Percentiles rank a stretch among this genome's conserved stretches.
These are phyloP conservation scores for Reticulitermes speratus DNA, from an alignment of 1,140 invertebrate species.

Conservation along the genomic window DNA sequence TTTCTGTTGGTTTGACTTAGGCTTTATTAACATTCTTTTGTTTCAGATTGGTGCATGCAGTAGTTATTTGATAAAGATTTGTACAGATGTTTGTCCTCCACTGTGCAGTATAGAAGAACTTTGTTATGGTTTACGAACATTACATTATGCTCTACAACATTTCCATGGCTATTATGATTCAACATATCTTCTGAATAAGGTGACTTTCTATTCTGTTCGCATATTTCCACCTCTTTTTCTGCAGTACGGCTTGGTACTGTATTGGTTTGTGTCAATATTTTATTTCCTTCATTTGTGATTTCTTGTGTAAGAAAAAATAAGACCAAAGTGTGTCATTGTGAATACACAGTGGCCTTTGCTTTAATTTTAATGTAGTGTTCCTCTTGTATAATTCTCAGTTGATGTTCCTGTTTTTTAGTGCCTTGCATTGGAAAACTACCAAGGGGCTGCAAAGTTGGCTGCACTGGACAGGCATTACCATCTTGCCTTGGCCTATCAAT, in stretches of 20 bases:
- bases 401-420: slow-evolving; percentile 38
- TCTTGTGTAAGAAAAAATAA: too few species aligned
- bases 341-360: too few species aligned
- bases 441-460: slow-evolving; percentile 51
- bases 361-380: too few species aligned
- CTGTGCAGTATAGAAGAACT: slow-evolving; percentile 40
- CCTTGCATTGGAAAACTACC: slow-evolving; percentile 49
- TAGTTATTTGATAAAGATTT: background rate
- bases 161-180: slow-evolving; percentile 55
- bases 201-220: slow-evolving; percentile 45
- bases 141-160: slow-evolving; percentile 57
- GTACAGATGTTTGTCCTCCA: slow-evolving; percentile 16
- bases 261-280: too few species aligned
- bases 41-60: background rate
- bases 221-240: too few species aligned
- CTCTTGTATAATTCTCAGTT: too few species aligned
- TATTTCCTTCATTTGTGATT: too few species aligned
- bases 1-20: too few species aligned
- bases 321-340: too few species aligned
- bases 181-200: slow-evolving; percentile 50
- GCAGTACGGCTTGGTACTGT: too few species aligned
- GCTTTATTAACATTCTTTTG: background rate
- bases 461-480: slow-evolving; percentile 49
- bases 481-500: slow-evolving; percentile 48
- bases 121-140: slow-evolving; percentile 46